Evolutionary conservation across 2,113 vertebrate genomes (phyloP).

Genomic region (Sander lucioperca): DNA sequence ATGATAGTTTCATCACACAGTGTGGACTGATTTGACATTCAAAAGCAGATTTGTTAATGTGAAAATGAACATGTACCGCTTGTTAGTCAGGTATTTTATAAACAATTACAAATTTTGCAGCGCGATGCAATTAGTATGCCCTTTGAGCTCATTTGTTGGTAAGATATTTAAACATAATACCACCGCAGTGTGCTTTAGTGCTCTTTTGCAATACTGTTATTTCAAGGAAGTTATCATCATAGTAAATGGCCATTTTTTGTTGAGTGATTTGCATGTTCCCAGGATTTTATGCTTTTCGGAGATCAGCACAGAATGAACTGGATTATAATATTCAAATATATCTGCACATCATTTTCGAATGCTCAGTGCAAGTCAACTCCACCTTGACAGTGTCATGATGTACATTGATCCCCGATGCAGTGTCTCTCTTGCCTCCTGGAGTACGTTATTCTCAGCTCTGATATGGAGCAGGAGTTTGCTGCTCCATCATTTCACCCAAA

Average conservation of each 20-base stretch:
- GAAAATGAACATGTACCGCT: constrained; percentile 21
- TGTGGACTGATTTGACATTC: constrained; percentile 21
- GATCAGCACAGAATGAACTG: constrained; percentile 56
- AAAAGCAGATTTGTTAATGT: constrained; percentile 36
- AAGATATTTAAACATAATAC: constrained; percentile 31
- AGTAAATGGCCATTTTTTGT: constrained; percentile 1
- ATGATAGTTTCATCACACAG: constrained; percentile 37
- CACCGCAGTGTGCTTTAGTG: not conserved
- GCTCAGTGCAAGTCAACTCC: constrained; percentile 66
- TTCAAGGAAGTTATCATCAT: constrained; percentile 22
- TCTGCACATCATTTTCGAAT: constrained; percentile 65
- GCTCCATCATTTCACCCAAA: constrained; percentile 34
- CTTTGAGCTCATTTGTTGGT: constrained; percentile 22
- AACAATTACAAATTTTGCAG: constrained; percentile 20
- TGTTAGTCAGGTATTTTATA: constrained; percentile 30
- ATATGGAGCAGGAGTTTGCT: constrained; percentile 35
- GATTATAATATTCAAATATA: constrained; percentile 73
- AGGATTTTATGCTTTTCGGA: constrained; percentile 33
- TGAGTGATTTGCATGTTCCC: constrained; percentile 51
- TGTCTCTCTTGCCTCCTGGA: constrained; percentile 58
- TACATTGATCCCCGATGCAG: constrained; percentile 75
- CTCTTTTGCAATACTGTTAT: constrained; percentile 20
- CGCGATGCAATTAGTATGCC: constrained; percentile 29
- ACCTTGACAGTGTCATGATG: constrained; percentile 71
- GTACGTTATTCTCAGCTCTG: constrained; percentile 59